Evolutionary conservation across 2,888 invertebrate species (phyloP).

Genomic region (Drosophila peninsularis): DNA sequence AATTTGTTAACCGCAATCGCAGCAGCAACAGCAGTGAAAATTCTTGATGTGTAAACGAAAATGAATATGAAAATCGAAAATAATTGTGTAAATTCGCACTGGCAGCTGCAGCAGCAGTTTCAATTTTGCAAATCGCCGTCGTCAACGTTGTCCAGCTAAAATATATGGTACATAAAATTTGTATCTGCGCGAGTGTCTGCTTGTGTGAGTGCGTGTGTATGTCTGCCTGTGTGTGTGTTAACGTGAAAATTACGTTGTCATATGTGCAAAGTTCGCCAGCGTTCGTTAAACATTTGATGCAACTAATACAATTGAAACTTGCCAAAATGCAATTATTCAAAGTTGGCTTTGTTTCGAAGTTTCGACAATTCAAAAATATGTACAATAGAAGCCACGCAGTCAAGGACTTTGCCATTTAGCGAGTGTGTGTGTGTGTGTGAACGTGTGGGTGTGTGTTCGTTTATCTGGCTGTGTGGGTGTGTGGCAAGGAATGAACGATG

Average conservation of each 20-base stretch:
- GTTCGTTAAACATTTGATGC: constrained; percentile 30
- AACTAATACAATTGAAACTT: constrained; percentile 30
- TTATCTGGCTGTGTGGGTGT: constrained; percentile 32
- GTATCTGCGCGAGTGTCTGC: constrained; percentile 51
- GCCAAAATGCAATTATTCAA: constrained; percentile 20
- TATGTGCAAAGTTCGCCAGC: constrained; percentile 70
- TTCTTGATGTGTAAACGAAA: constrained; percentile 27
- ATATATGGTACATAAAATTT: constrained; percentile 77
- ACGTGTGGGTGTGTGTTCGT: constrained; percentile 19
- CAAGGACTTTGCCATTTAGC: constrained; percentile 44
- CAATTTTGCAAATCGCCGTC: constrained; percentile 46
- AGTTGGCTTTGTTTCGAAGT: constrained; percentile 10
- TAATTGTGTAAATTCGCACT: constrained; percentile 44
- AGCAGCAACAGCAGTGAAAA: constrained; percentile 49
- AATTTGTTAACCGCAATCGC: constrained; percentile 23
- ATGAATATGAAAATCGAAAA: constrained; percentile 53
- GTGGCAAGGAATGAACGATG: constrained; percentile 59
- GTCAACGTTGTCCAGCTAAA: constrained; percentile 59
- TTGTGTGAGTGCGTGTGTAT: constrained; percentile 6
- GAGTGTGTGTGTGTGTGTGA: constrained; percentile 20
- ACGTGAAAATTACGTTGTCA: constrained; percentile 74
- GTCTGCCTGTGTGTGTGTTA: constrained; percentile 18
- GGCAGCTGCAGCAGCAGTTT: constrained; percentile 33
- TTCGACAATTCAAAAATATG: constrained; percentile 14
- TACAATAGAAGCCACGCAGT: constrained; percentile 41